A percentile compares a stretch with the other conserved stretches of the same genome.
Evolutionary conservation across 2,888 invertebrate species (phyloP).

Genomic region (Steinernema hermaphroditum): DNA sequence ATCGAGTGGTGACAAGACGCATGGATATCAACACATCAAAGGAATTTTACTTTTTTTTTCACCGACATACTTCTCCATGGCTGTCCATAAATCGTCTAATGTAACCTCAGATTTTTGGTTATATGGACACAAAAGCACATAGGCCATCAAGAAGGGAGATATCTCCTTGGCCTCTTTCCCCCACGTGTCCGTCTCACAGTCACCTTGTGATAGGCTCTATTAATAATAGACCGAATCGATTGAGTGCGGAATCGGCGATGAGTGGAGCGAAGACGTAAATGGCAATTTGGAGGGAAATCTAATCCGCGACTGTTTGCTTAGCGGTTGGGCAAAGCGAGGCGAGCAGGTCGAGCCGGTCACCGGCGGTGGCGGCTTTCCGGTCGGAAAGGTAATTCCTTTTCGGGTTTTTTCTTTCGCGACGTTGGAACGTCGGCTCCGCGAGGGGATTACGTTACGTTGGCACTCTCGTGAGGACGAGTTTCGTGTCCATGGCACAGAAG

Average conservation of each 20-base stretch:
- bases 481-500: too few relatives aligned
- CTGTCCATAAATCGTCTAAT: too few relatives aligned
- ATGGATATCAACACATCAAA: too few relatives aligned
- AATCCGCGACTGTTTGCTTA: slow-evolving; percentile 30
- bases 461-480: neutral
- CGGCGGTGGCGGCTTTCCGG: slow-evolving; percentile 1
- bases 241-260: neutral
- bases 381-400: slow-evolving; percentile 22
- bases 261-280: slow-evolving; percentile 21
- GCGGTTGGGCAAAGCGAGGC: neutral
- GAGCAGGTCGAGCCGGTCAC: neutral
- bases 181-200: too few relatives aligned
- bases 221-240: slow-evolving; percentile 27
- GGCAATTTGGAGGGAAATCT: slow-evolving; percentile 28
- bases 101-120: too few relatives aligned
- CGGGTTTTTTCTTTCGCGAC: neutral
- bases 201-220: too few relatives aligned
- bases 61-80: too few relatives aligned
- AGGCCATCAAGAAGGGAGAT: too few relatives aligned
- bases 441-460: slow-evolving; percentile 1
- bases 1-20: too few relatives aligned
- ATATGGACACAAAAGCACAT: too few relatives aligned
- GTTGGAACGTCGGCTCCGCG: neutral
- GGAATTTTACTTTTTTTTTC: too few relatives aligned
- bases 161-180: too few relatives aligned